Base-by-base conservation (phyloP, 2,888 invertebrate genomes). In the Chironomus tentans region DNA sequence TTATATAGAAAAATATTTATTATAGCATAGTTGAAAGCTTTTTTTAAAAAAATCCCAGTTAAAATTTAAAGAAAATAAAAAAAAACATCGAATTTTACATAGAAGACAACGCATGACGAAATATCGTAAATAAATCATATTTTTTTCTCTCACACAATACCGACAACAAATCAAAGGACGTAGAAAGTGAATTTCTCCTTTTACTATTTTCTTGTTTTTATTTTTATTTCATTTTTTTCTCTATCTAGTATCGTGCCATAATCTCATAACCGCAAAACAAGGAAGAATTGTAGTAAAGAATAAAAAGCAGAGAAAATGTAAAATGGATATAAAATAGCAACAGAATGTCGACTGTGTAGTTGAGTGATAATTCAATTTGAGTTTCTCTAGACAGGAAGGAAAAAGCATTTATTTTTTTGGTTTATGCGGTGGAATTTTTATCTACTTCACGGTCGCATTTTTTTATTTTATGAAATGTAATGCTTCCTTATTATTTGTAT, bases 291-390 rank as follows among this genome's bases (percentile, higher is more conserved):
- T 47, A 22, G 28, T 22, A n/a, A 15, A 15, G 18, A 70, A 70
- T 50, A 70, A 22, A 48, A 46, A 22, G 24, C 50, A 50, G 28
- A 70, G 38, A 38, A 15, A 7, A 56, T 50, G 50, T 15, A 56
- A 56, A 56, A 56, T 56, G 56, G n/a, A 56, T 5, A 56, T 56
- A 56, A 72, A 72, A 72, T 72, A 61, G 72, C 72, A 72, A 72
- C 72, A 56, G 61, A 72, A 72, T 38, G 70, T 72, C 10, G 28
- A 22, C 24, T 72, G n/a, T 50, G 15, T 50, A 50, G 38, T 28
- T 61, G 50, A 38, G 61, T 62, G 72, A 72, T 72, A 62, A 72
- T 72, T 72, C 62, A 62, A 72, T 72, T 72, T 62, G 15, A 56
- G 2, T 56, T n/a, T 56, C n/a, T 5, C 18, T 56, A 56, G 15